phyloP scores from a whole-genome alignment of 2,888 invertebrate genomes.

The Druceiella hillmani region DNA sequence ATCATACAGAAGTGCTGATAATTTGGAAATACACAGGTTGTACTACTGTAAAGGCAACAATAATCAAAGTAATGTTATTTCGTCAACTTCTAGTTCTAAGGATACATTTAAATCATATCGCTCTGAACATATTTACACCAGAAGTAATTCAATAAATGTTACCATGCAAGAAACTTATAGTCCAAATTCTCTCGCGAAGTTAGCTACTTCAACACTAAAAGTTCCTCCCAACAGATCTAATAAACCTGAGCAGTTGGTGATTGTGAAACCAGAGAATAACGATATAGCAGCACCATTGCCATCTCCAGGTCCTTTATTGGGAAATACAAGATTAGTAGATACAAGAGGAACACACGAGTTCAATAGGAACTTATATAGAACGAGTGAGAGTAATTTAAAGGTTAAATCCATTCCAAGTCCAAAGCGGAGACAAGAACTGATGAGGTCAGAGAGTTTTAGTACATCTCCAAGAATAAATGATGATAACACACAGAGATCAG shows the following conservation, averaged over 20 bases:
- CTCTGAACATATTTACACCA: constrained; percentile 47
- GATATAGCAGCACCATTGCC: constrained; percentile 62
- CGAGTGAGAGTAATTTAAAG: no score
- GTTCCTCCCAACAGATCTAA: constrained; percentile 33
- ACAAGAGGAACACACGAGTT: constrained; percentile 44
- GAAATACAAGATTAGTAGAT: constrained; percentile 77
- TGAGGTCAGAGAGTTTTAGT: constrained; percentile 38
- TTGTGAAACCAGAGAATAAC: constrained; percentile 42
- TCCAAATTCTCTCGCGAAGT: constrained; percentile 33
- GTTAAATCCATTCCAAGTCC: constrained; percentile 37
- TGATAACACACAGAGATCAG: constrained; percentile 39
- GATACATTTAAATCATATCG: constrained; percentile 36
- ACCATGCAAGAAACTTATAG: constrained; percentile 50
- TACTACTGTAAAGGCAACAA: constrained; percentile 70
- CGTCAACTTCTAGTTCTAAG: constrained; percentile 32
- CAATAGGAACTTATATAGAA: constrained; percentile 36
- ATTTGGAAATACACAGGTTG: constrained; percentile 72
- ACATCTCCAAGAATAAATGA: constrained; percentile 40
- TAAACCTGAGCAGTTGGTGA: constrained; percentile 54
- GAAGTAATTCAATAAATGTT: constrained; percentile 56
- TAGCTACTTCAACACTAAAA: constrained; percentile 34
- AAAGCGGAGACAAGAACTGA: constrained; percentile 41
- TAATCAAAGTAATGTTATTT: constrained; percentile 29
- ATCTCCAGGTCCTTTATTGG: constrained; percentile 77
- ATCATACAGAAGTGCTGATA: constrained; percentile 74